Percentiles rank a stretch among this genome's conserved stretches.
Evolutionary conservation across 2,113 vertebrate species (phyloP).

Genomic region (Bos javanicus): DNA sequence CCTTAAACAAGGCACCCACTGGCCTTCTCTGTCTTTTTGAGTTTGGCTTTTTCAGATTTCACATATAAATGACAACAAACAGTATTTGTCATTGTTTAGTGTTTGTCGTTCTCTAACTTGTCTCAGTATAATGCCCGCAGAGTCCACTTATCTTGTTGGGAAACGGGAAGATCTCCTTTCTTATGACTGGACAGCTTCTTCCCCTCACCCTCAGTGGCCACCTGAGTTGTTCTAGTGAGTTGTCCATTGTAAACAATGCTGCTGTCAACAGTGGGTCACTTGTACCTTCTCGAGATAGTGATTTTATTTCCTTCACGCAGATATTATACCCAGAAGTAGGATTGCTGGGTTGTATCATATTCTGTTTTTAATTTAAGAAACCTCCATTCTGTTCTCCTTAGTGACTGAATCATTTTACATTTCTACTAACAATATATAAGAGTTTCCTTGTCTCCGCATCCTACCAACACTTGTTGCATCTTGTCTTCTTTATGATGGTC

Average conservation of each 20-base stretch:
- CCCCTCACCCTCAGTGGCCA: background rate
- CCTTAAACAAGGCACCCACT: background rate
- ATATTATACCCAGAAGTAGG: background rate
- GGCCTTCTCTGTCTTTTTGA: background rate
- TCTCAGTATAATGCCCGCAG: background rate
- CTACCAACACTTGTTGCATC: background rate
- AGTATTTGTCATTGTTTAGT: background rate
- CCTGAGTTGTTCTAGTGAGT: background rate
- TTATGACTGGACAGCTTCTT: background rate
- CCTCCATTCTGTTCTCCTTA: background rate
- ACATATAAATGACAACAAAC: background rate
- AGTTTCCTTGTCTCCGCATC: background rate
- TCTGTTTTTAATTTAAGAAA: background rate
- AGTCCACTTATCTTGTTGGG: background rate
- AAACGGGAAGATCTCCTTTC: background rate
- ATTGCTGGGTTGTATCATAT: background rate
- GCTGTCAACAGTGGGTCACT: background rate
- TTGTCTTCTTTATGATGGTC: background rate
- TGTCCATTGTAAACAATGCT: background rate
- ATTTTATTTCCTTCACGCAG: background rate
- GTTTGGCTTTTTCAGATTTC: background rate
- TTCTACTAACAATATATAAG: background rate
- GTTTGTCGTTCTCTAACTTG: background rate
- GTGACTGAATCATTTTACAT: background rate
- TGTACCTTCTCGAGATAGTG: background rate